phyloP scores from a whole-genome alignment of 2,113 vertebrate genomes.

The Mellivora capensis region DNA sequence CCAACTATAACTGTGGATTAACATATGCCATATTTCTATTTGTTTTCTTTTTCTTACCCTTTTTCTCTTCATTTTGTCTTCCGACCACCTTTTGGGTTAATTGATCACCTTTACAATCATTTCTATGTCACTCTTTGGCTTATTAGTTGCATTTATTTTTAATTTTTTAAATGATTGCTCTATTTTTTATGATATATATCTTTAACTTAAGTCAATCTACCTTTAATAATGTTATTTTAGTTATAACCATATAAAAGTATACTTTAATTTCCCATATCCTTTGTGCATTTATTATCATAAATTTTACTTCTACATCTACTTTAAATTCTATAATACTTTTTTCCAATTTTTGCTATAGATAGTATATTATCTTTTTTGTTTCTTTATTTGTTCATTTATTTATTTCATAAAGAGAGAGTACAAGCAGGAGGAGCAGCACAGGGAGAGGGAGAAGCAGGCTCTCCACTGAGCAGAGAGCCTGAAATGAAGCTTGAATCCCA shows the following conservation, averaged over 20 bases:
- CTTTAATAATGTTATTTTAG: neutral
- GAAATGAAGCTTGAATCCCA: too few relatives aligned
- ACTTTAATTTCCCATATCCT: neutral
- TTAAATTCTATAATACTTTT: neutral
- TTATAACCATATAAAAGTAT: neutral
- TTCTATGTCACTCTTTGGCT: neutral
- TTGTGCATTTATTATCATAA: neutral
- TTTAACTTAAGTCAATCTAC: neutral
- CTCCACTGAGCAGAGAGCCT: too few relatives aligned
- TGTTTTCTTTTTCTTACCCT: neutral
- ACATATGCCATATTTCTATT: neutral
- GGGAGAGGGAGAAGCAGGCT: too few relatives aligned
- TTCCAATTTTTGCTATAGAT: neutral
- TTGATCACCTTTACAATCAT: neutral
- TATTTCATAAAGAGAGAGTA: too few relatives aligned
- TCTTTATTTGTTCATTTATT: too few relatives aligned
- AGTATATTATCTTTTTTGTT: neutral
- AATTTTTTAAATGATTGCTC: neutral
- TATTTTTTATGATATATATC: neutral
- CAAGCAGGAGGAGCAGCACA: too few relatives aligned
- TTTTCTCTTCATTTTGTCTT: neutral
- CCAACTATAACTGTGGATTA: neutral
- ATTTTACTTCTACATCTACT: neutral
- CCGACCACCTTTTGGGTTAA: neutral
- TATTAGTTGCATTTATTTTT: neutral